phyloP scores from a whole-genome alignment of 2,797 vertebrate species.

The Muraenolepis orangiensis region DNA sequence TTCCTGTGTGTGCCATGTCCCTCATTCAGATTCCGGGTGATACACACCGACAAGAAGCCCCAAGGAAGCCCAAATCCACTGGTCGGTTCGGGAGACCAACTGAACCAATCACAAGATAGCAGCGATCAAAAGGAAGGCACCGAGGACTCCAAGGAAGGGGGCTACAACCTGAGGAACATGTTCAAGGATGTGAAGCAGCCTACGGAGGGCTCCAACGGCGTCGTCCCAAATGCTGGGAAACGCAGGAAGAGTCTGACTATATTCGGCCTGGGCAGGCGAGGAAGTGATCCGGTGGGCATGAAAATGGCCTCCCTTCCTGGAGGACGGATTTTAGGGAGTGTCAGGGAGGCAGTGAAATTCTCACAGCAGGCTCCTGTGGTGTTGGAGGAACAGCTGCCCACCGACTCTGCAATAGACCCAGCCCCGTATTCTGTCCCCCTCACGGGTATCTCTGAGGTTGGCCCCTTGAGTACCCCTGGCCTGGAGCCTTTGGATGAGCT shows the following conservation, averaged over 20 bases:
- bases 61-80: slow-evolving; percentile 62
- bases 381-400: slow-evolving; percentile 32
- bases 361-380: slow-evolving; percentile 41
- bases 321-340: slow-evolving; percentile 24
- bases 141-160: slow-evolving; percentile 31
- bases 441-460: neutral
- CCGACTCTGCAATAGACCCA: neutral
- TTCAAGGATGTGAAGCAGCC: slow-evolving; percentile 63
- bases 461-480: neutral
- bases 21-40: slow-evolving; percentile 84
- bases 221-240: slow-evolving; percentile 51
- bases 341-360: slow-evolving; percentile 32
- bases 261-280: slow-evolving; percentile 53
- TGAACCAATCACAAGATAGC: slow-evolving; percentile 65
- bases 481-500: slow-evolving; percentile 12
- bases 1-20: neutral
- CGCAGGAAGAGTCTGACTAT: slow-evolving; percentile 61
- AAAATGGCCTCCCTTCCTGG: slow-evolving; percentile 18
- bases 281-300: slow-evolving; percentile 56
- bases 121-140: slow-evolving; percentile 42
- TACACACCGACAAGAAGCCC: slow-evolving; percentile 84
- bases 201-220: slow-evolving; percentile 64
- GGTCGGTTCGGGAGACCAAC: slow-evolving; percentile 47
- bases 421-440: neutral
- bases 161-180: slow-evolving; percentile 72